A percentile compares a stretch with the other conserved stretches of the same genome.
These are phyloP conservation scores for Champsocephalus esox DNA, from an alignment of 2,797 vertebrate species.

Conservation along the genomic window DNA sequence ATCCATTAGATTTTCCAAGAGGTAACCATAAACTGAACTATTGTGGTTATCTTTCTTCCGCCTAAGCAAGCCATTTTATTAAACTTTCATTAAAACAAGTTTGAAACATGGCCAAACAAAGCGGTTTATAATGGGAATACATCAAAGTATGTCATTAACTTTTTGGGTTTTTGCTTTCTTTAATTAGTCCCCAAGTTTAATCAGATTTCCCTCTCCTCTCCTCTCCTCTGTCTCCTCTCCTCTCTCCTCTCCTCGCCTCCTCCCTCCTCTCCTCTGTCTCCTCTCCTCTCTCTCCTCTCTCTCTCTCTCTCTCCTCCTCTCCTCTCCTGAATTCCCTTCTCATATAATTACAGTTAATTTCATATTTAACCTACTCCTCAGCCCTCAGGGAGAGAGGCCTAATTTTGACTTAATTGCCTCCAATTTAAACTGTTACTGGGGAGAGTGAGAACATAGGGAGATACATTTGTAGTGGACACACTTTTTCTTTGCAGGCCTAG, in stretches of 20 bases:
- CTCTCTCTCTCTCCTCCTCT: background rate
- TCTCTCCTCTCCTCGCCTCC: background rate
- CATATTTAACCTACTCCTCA: slow-evolving; percentile 54
- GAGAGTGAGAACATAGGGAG: slow-evolving; percentile 27
- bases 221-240: background rate
- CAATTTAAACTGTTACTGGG: slow-evolving; percentile 38
- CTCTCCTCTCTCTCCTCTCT: background rate
- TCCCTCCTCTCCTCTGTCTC: background rate
- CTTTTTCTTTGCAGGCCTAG: slow-evolving; percentile 7
- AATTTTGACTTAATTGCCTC: slow-evolving; percentile 61
- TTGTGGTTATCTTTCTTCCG: background rate
- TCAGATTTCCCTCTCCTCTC: slow-evolving; percentile 8
- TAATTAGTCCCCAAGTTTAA: slow-evolving; percentile 24
- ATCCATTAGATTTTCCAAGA: background rate
- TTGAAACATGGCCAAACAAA: slow-evolving; percentile 15
- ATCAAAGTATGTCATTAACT: slow-evolving; percentile 36
- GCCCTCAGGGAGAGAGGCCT: slow-evolving; percentile 46
- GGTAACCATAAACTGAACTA: slow-evolving; percentile 10
- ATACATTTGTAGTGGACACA: slow-evolving; percentile 13
- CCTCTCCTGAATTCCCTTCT: slow-evolving; percentile 9
- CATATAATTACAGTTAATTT: slow-evolving; percentile 45
- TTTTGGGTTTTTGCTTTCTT: slow-evolving; percentile 4
- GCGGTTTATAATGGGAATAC: background rate
- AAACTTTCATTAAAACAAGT: background rate
- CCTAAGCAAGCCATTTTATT: background rate